Evolutionary conservation across 2,113 vertebrate species (phyloP).

Genomic region (Leptocoma aspasia): DNA sequence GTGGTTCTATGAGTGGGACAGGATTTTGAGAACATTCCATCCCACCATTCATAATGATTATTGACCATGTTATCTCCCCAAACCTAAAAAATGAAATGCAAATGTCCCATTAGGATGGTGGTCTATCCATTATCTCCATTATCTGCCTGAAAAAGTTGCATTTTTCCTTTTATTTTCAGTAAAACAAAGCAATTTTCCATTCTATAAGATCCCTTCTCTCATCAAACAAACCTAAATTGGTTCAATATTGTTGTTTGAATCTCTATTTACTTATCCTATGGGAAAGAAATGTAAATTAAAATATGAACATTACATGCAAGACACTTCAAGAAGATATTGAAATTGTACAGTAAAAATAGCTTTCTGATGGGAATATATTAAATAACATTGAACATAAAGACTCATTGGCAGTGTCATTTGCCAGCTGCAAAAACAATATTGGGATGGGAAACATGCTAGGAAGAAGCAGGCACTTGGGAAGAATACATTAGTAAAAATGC

Average conservation of each 20-base stretch:
- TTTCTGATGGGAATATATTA: slow-evolving; percentile 62
- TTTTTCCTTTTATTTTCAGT: background rate
- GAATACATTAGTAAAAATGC: slow-evolving; percentile 32
- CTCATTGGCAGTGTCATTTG: slow-evolving; percentile 53
- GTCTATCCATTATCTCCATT: background rate
- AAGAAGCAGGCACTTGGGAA: slow-evolving; percentile 60
- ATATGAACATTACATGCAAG: background rate
- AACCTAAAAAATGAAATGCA: background rate
- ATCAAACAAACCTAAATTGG: background rate
- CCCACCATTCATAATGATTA: background rate
- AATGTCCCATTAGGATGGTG: background rate
- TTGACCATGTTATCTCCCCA: background rate
- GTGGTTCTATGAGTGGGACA: background rate
- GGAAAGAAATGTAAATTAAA: slow-evolving; percentile 61
- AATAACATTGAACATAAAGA: slow-evolving; percentile 62
- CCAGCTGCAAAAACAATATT: slow-evolving; percentile 69
- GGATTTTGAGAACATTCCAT: background rate
- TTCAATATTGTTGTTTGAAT: slow-evolving; percentile 12
- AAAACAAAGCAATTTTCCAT: background rate
- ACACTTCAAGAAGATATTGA: slow-evolving; percentile 37
- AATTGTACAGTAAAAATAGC: slow-evolving; percentile 62
- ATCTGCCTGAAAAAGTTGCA: background rate
- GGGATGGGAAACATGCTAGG: slow-evolving; percentile 57
- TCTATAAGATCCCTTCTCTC: background rate
- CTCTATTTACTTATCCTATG: slow-evolving; percentile 44